These are phyloP conservation scores for Beroe ovata DNA, from an alignment of 37 sponge, comb jelly and placozoan genomes.

Conservation along the genomic window DNA sequence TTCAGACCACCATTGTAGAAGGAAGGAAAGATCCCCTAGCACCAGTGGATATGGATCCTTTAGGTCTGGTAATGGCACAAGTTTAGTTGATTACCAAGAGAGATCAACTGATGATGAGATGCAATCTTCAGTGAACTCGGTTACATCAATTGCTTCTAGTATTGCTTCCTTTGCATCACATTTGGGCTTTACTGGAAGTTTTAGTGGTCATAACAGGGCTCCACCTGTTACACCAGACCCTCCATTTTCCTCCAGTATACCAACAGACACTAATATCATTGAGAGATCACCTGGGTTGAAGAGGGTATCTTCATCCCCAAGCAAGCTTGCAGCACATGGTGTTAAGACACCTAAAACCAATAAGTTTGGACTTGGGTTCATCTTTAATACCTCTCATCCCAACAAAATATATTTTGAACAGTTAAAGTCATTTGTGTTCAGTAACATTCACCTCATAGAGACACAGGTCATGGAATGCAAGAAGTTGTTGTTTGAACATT, in stretches of 20 bases:
- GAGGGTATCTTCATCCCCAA: conserved; percentile 24
- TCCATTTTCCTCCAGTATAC: conserved; percentile 41
- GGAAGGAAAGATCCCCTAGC: conserved; percentile 24
- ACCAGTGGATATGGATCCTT: conserved; percentile 30
- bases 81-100: conserved; percentile 46
- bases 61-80: conserved; percentile 16
- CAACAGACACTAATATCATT: neutral
- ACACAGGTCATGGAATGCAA: conserved; percentile 35
- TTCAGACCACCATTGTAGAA: neutral
- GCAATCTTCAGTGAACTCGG: conserved; percentile 32
- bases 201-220: neutral
- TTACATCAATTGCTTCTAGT: conserved; percentile 31
- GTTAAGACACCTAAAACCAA: neutral
- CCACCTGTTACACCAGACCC: conserved; percentile 27
- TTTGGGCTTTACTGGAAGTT: conserved; percentile 15
- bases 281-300: conserved; percentile 11
- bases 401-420: conserved; percentile 6
- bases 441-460: conserved; percentile 12
- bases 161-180: conserved; percentile 25
- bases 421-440: conserved; percentile 11
- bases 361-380: conserved; percentile 45
- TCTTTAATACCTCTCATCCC: neutral
- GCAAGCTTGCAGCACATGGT: conserved; percentile 52
- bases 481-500: conserved; percentile 18
- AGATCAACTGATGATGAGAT: conserved; percentile 50